These are phyloP conservation scores for Nemopilema nomurai DNA, from an alignment of 30 jellyfish, hydroid and myxozoan genomes.

Conservation along the genomic window DNA sequence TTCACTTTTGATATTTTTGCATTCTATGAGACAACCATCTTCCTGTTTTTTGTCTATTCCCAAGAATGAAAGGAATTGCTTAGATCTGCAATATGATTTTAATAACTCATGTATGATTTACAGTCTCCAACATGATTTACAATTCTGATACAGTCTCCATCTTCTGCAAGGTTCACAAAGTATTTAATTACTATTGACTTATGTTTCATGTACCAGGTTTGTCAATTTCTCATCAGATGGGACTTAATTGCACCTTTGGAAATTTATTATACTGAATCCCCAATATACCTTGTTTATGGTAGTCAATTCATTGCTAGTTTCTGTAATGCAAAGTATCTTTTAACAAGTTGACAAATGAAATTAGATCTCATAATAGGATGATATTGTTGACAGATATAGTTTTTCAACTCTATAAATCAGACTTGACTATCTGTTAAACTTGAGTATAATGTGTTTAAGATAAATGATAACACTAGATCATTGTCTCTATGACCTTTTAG, in stretches of 20 bases:
- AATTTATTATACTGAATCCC: conserved; percentile 1
- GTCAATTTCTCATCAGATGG: conserved; percentile 3
- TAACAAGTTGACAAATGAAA: not conserved
- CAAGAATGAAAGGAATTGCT: conserved; percentile 11
- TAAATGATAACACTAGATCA: conserved; percentile 7
- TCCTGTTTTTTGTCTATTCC: not conserved
- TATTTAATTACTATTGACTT: conserved; percentile 5
- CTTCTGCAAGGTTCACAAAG: not conserved
- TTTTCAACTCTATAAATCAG: not conserved
- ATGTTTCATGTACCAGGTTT: not conserved
- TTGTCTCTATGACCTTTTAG: conserved; percentile 4
- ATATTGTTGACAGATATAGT: conserved; percentile 2
- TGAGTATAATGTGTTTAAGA: conserved; percentile 17
- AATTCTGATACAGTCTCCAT: not conserved
- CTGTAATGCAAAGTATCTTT: not conserved
- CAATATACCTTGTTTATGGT: not conserved
- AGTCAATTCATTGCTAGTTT: conserved; percentile 2
- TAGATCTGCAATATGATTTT: conserved; percentile 17
- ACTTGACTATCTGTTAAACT: not conserved
- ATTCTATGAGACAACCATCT: conserved; percentile 14
- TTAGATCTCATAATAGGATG: not conserved
- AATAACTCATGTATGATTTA: not conserved
- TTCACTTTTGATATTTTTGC: conserved; percentile 4
- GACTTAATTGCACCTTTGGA: not conserved
- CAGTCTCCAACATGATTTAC: not conserved